phyloP scores from a whole-genome alignment of 2,113 vertebrate species.

The Lamprologus callipterus region DNA sequence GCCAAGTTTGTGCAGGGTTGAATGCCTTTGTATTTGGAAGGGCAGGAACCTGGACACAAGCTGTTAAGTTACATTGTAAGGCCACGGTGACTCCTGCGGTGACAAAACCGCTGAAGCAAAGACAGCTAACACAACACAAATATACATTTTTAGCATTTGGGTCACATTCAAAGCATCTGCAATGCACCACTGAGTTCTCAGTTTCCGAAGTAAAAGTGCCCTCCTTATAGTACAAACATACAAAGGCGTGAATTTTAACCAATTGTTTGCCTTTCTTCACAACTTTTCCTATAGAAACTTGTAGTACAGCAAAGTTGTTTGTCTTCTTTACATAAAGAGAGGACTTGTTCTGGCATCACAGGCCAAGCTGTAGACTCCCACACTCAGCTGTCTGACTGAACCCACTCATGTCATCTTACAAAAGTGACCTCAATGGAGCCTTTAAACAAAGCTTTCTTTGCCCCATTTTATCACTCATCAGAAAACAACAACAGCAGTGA shows the following conservation, averaged over 20 bases:
- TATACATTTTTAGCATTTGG: background rate
- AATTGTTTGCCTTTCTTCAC: conserved; percentile 2
- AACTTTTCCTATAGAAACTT: background rate
- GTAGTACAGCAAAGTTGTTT: conserved; percentile 25
- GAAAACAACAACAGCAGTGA: background rate
- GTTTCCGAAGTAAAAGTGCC: background rate
- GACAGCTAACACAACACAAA: background rate
- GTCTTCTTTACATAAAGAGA: conserved; percentile 42
- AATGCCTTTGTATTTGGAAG: conserved; percentile 22
- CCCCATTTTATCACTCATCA: background rate
- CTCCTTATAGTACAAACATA: background rate
- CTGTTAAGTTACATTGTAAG: background rate
- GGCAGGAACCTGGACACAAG: background rate
- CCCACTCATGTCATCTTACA: conserved; percentile 31
- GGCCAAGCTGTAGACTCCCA: conserved; percentile 31
- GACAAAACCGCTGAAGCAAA: background rate
- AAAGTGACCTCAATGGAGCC: conserved; percentile 25
- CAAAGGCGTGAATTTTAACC: background rate
- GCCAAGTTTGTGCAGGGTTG: conserved; percentile 47
- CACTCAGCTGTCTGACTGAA: conserved; percentile 11
- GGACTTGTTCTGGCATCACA: conserved; percentile 15
- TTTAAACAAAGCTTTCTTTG: conserved; percentile 33
- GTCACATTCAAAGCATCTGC: background rate
- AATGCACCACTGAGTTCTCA: background rate
- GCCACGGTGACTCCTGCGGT: background rate